Conservation (phyloP, 2,797 vertebrate genomes). For the Micropoecilia bifurca region DNA sequence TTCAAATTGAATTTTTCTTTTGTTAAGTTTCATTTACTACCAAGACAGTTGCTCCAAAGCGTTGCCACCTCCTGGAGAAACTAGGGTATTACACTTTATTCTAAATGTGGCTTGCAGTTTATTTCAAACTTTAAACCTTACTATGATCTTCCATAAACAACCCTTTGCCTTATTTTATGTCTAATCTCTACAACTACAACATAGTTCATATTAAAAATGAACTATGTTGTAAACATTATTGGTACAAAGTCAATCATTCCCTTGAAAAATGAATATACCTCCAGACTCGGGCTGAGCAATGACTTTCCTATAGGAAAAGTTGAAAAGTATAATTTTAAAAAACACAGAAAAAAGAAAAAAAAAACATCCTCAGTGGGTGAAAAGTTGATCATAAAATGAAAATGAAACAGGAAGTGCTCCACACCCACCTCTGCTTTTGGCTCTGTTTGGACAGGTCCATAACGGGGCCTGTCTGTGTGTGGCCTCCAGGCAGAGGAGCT, state of each 20-base stretch:
- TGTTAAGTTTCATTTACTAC: neutral
- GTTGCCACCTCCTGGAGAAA: neutral
- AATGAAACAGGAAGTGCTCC: conserved; percentile 1
- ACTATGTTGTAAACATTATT: neutral
- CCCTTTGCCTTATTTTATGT: neutral
- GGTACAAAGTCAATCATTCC: neutral
- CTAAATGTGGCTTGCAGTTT: neutral
- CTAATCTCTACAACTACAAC: neutral
- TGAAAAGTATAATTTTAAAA: too few species aligned
- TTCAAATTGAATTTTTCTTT: neutral
- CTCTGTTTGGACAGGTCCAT: conserved; percentile 17
- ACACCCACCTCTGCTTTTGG: neutral
- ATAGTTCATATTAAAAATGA: neutral
- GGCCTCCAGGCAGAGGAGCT: conserved; percentile 25
- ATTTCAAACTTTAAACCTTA: neutral
- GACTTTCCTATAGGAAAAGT: neutral
- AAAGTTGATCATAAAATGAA: neutral
- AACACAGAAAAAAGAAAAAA: neutral
- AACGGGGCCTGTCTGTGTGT: conserved; percentile 30
- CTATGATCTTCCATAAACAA: neutral
- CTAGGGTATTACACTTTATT: neutral
- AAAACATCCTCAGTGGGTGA: neutral
- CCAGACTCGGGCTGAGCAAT: neutral
- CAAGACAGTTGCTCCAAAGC: neutral
- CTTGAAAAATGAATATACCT: neutral